Base-by-base conservation (phyloP, 2,888 invertebrate species). In the Synanthedon formicaeformis region DNA sequence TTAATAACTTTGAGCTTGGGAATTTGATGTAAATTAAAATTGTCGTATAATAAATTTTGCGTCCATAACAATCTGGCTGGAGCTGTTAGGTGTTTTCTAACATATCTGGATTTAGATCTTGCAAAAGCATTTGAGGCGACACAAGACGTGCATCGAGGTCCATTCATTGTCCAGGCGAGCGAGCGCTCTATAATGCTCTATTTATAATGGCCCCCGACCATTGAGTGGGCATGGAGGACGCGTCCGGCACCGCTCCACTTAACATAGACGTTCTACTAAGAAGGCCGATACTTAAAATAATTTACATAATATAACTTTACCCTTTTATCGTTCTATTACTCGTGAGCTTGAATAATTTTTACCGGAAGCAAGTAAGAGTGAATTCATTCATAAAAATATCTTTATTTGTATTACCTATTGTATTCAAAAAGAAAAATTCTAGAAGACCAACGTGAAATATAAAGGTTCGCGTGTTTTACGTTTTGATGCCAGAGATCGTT, bases 211-310 rank as follows among this genome's bases (percentile, higher is more conserved):
- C 61, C 65, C 65, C 67, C 71, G 71, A 66, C 70, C 76, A 78
- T 76, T 78, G 71, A 81, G 65, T 78, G 75, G 79, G 67, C 73
- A 81, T 73, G 66, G 78, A 77, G 81, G 76, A 73, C 81, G 66
- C 56, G 54, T 57, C 58, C 64, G 65, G 69, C 62, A 63, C 60
- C 81, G 82, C 76, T 81, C 77, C 79, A 82, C 75, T 82, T 71
- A 73, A 75, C 79, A 79, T 64, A 69, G 45, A 45, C 45, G 13
- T 45, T n/a, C 45, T 14, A 45, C 45, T 45, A 45, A 45, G 45
- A 45, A 13, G 45, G 13, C 4, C 45, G 45, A 45, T 45, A 45
- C 45, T 45, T 45, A 45, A 45, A 45, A 45, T 45, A 45, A 45
- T 45, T 45, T 45, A 45, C 45, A 45, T 45, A 41, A 41, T 41